Conservation (phyloP, 2,797 vertebrate genomes). For the Mormyrops boulengeri region DNA sequence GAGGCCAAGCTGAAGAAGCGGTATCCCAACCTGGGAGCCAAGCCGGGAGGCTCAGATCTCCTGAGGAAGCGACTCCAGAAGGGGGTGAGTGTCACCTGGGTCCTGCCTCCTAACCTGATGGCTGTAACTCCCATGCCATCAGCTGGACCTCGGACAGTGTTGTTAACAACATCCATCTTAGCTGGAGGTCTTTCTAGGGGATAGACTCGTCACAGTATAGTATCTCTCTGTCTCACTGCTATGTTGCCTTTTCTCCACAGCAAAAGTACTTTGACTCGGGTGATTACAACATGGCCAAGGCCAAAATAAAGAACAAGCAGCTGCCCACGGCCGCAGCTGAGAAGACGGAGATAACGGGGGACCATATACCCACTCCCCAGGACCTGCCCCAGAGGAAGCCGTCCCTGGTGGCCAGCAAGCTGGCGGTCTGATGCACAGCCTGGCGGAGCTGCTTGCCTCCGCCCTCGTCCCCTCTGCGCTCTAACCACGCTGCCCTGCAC, state of each 20-base stretch:
- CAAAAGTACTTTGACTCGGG: conserved; percentile 99
- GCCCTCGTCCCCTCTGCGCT: conserved; percentile 54
- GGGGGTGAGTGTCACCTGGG: conserved; percentile 67
- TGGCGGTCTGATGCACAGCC: conserved; percentile 74
- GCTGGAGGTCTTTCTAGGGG: background rate
- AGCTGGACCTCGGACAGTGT: background rate
- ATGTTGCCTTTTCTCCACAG: conserved; percentile 52
- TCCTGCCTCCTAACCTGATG: background rate
- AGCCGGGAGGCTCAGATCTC: conserved; percentile 88
- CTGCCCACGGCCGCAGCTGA: conserved; percentile 78
- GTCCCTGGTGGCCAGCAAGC: conserved; percentile 91
- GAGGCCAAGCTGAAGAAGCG: conserved; percentile 93
- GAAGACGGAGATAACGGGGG: conserved; percentile 92
- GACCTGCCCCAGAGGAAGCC: conserved; percentile 95
- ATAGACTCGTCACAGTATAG: background rate
- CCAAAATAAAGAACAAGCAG: conserved; percentile 97
- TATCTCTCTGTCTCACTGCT: background rate
- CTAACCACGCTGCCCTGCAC: conserved; percentile 34
- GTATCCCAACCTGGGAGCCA: conserved; percentile 85
- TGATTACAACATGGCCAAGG: conserved; percentile 99
- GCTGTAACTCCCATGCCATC: background rate
- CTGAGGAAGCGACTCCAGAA: conserved; percentile 94
- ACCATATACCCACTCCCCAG: conserved; percentile 97
- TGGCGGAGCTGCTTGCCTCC: conserved; percentile 49
- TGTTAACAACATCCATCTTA: background rate